Conservation (phyloP, 2,113 vertebrate species). For the Urocynchramus pylzowi region DNA sequence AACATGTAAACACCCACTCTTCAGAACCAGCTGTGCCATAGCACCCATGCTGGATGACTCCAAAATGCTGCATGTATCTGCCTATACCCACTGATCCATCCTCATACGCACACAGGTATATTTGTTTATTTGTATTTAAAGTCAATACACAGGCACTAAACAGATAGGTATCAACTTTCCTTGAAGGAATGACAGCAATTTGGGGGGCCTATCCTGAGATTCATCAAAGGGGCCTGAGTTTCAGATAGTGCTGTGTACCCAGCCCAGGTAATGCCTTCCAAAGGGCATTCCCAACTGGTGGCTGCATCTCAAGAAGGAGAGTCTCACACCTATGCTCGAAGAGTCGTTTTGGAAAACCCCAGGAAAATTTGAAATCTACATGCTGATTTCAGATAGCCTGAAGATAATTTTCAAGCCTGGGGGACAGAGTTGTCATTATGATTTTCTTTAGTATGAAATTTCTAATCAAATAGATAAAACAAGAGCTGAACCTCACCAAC, state of each 20-base stretch:
- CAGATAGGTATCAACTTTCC: not conserved
- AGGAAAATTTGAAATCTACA: not conserved
- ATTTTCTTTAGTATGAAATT: not conserved
- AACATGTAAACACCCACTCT: not conserved
- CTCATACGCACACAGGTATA: not conserved
- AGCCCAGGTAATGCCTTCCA: not conserved
- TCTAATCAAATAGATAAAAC: not conserved
- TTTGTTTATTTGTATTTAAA: not conserved
- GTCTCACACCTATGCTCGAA: not conserved
- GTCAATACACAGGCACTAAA: not conserved
- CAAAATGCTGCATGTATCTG: not conserved
- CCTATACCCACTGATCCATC: not conserved
- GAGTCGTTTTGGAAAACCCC: not conserved
- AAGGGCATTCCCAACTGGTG: not conserved
- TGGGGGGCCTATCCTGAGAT: not conserved
- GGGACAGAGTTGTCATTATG: not conserved
- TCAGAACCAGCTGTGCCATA: not conserved
- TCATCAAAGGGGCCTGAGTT: not conserved
- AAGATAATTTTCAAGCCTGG: not conserved
- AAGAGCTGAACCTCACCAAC: not conserved
- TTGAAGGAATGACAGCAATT: not conserved
- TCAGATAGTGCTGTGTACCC: not conserved
- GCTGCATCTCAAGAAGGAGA: not conserved
- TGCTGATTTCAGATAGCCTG: not conserved
- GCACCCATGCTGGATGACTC: not conserved